phyloP scores from a whole-genome alignment of 2,888 invertebrate species.

The Ormyrus nitidulus region DNA sequence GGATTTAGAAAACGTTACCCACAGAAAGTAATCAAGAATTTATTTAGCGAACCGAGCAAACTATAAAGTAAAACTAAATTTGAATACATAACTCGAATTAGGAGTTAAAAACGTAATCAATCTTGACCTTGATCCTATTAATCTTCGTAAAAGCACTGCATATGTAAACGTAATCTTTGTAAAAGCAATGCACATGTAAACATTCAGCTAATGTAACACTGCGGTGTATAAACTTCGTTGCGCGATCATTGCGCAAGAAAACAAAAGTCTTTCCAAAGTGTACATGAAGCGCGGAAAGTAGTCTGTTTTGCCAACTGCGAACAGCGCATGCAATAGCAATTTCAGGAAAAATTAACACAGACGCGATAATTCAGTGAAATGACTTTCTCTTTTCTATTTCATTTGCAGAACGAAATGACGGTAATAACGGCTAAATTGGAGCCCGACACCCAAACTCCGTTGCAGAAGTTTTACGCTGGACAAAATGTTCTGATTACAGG shows the following conservation, averaged over 20 bases:
- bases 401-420: conserved; percentile 42
- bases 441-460: conserved; percentile 65
- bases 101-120: too few species aligned
- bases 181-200: too few species aligned
- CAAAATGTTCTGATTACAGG: conserved; percentile 70
- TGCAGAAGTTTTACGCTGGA: conserved; percentile 69
- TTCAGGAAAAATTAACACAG: background rate
- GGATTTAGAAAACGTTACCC: background rate
- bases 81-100: too few species aligned
- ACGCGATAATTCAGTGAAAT: background rate
- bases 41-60: background rate
- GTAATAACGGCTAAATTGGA: background rate
- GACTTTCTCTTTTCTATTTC: background rate
- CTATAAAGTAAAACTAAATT: too few species aligned
- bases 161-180: too few species aligned
- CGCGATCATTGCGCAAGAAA: background rate
- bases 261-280: background rate
- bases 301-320: too few species aligned
- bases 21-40: background rate
- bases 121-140: too few species aligned
- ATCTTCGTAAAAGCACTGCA: too few species aligned
- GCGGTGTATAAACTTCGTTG: background rate
- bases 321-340: background rate
- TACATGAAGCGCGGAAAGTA: background rate
- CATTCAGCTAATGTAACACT: background rate